Base-by-base conservation (phyloP, 2,797 vertebrate species). In the Bryconaethiops microstoma region DNA sequence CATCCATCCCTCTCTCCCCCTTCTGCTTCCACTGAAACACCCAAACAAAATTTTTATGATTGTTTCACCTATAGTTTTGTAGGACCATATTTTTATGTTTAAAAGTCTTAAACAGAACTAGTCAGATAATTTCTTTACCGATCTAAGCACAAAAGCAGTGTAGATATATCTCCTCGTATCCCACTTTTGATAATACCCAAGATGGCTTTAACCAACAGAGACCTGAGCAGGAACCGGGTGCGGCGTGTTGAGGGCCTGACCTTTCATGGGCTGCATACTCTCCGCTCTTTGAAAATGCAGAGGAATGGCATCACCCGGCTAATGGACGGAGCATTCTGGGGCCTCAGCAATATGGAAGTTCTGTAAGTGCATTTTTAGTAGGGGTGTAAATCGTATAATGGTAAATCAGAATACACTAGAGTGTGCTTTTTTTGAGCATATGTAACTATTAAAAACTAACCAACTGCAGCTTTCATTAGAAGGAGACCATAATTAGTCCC, bases 311-410 rank as follows among this genome's bases (percentile, higher is more conserved):
- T 99, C 57, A 92, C 81, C 0, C 95, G 94, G 64, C 95, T 99
- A 78, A 98, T 98, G 97, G 98, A 99, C 48, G 98, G 98, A 0
- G 97, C 97, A 17, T 98, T 99, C 88, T 99, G 96, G 96, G 97
- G 97, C 35, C 94, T 99, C 85, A 95, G 94, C 93, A 97, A 93
- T 91, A 97, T 99, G 95, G 96, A 99, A 92, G 87, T 96, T 73
- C 90, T 99, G 98, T 99, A 93, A 96, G 97, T 92, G 70, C 50
- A 4, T 70, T 23, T 35, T 57, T n/a, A 25, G 13, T 12, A 67
- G 21, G 9, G 17, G 35, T 35, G 35, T 35, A 35, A 35, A 35
- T 35, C 35, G 35, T 35, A 35, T 35, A 35, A 35, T 35, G 4
- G 35, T 35, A 5, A 35, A 35, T 35, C 35, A 35, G 4, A 35